These are phyloP conservation scores for Sceloporus undulatus DNA, from an alignment of 2,113 vertebrate species.

Conservation along the genomic window DNA sequence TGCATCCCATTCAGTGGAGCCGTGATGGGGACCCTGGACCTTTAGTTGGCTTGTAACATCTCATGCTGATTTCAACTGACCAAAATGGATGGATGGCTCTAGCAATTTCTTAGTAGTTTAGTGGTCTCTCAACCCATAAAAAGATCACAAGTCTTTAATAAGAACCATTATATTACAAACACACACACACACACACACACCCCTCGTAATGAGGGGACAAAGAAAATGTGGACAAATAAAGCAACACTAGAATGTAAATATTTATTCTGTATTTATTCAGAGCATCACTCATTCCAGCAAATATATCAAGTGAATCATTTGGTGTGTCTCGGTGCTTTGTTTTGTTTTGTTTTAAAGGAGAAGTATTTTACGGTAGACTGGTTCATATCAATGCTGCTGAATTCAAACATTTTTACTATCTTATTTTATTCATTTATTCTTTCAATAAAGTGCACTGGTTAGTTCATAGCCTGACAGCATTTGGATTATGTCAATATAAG, in stretches of 20 bases:
- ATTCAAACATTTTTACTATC: neutral
- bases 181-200: neutral
- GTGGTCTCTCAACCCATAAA: conserved; percentile 31
- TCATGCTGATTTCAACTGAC: conserved; percentile 25
- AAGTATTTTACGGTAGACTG: neutral
- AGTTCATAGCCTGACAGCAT: neutral
- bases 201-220: neutral
- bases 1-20: neutral
- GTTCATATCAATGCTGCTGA: neutral
- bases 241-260: conserved; percentile 6
- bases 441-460: neutral
- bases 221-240: neutral
- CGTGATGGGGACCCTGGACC: neutral
- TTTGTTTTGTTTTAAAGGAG: neutral
- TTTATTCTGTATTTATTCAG: neutral
- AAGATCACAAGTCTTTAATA: conserved; percentile 49
- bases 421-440: neutral
- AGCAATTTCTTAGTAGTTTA: conserved; percentile 47
- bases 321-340: neutral
- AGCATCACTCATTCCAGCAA: neutral
- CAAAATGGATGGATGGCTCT: conserved; percentile 14
- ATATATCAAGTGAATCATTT: neutral
- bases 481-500: neutral
- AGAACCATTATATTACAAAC: conserved; percentile 40
- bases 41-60: conserved; percentile 32